Evolutionary conservation across 1,140 invertebrate genomes (phyloP).

Genomic region (Coenobita brevimanus): DNA sequence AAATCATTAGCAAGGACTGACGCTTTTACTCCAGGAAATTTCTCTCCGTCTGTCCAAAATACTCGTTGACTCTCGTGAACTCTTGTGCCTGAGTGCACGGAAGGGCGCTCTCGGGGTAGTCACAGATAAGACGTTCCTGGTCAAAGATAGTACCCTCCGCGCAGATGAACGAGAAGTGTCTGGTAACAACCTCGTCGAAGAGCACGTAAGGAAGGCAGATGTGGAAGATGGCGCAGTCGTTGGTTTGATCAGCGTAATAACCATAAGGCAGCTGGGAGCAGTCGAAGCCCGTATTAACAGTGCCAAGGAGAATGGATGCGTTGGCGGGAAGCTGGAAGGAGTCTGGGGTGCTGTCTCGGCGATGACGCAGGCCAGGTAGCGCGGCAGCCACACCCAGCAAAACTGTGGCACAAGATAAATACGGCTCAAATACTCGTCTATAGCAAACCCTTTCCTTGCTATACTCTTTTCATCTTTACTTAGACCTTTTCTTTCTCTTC

Average conservation of each 20-base stretch:
- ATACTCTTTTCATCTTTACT: too few relatives aligned
- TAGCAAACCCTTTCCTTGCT: too few relatives aligned
- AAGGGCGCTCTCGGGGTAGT: not conserved
- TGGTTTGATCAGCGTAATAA: conserved; percentile 25
- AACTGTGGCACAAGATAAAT: not conserved
- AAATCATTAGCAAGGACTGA: too few relatives aligned
- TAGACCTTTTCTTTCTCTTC: too few relatives aligned
- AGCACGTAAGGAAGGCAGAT: conserved; percentile 7
- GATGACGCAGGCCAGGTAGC: not conserved
- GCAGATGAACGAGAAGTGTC: conserved; percentile 26
- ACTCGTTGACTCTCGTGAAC: not conserved
- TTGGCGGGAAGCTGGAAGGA: conserved; percentile 1
- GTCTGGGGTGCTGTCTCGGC: not conserved
- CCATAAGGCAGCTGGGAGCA: conserved; percentile 10
- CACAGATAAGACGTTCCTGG: conserved; percentile 16
- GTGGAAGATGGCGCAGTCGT: conserved; percentile 35
- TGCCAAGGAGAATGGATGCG: not conserved
- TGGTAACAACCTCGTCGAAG: not conserved
- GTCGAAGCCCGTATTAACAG: not conserved
- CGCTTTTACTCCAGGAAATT: conserved; percentile 11
- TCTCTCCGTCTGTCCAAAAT: not conserved
- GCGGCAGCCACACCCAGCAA: not conserved
- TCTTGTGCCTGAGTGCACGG: not conserved
- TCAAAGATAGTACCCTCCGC: conserved; percentile 16
- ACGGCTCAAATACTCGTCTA: not conserved